Evolutionary conservation across 2,113 vertebrate genomes (phyloP).

Genomic region (Oreochromis aureus): DNA sequence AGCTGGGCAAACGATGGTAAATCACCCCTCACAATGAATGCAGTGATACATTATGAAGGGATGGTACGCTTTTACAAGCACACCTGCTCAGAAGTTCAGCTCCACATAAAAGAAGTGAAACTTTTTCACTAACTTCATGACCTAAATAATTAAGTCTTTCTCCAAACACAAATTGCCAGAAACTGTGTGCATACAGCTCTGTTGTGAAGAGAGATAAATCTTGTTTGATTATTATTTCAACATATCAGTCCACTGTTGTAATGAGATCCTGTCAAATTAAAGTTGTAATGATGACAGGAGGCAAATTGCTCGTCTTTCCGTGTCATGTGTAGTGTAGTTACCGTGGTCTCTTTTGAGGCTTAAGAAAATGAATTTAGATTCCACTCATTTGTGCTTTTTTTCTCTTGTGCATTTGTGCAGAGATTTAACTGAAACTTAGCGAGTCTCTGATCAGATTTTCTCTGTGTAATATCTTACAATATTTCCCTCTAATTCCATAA

Average conservation of each 20-base stretch:
- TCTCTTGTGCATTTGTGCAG: background rate
- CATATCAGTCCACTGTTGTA: background rate
- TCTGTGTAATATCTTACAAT: background rate
- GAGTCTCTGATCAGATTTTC: conserved; percentile 10
- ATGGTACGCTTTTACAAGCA: background rate
- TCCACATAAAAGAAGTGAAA: background rate
- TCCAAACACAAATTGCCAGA: background rate
- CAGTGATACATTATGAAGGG: background rate
- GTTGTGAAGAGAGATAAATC: background rate
- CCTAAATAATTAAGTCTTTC: background rate
- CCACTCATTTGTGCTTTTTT: conserved; percentile 21
- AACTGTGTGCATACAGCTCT: background rate
- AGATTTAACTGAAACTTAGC: background rate
- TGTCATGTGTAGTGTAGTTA: background rate
- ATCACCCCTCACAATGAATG: background rate
- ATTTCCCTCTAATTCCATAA: background rate
- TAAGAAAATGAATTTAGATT: conserved; percentile 12
- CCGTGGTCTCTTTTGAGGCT: background rate
- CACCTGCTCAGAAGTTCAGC: background rate
- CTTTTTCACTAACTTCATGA: conserved; percentile 8
- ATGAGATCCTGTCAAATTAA: conserved; percentile 19
- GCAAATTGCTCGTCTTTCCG: background rate
- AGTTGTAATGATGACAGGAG: background rate
- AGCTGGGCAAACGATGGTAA: background rate
- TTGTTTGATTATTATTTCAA: background rate